Evolutionary conservation across 2,797 vertebrate species (phyloP), one percentile per base, ranked within the genome.

Genomic region (Apogon hyalosoma): DNA sequence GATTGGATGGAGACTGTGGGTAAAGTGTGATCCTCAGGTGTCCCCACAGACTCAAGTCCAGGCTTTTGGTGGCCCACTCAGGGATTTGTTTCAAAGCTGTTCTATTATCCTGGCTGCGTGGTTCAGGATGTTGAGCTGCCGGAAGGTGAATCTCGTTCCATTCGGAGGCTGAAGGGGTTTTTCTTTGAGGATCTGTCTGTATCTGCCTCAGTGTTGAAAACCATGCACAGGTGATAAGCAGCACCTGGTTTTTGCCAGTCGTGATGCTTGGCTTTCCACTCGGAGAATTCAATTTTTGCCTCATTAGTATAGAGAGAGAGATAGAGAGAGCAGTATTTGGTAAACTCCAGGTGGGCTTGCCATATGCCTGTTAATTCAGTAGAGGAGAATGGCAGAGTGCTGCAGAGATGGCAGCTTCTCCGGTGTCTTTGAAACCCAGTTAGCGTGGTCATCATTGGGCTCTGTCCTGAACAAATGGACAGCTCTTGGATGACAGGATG

Each of bases 21-120:
- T 54, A 74, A 83, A 80, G 63, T 13, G 8, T 41, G 59, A 80
- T 78, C 66, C 69, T 48, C 36, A 41, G 41, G 45, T 73, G 45
- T 83, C 69, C 61, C 58, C 58, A 13, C 47, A 59, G 74, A 69
- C 67, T 74, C 48, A 14, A 51, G 72, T 78, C 73, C 21, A 40
- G 68, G 74, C 82, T 77, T 79, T 73, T 57, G 69, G 42, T 24
- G 73, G 71, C 65, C 66, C 79, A 60, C 77, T 64, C 33, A 36
- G 64, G 75, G 85, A 86, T 86, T 84, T 84, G 73, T 51, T 65
- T 40, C 50, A 71, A 74, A 74, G 82, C 59, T 74, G 19, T 58
- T 55, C 15, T 69, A 53, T 88, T 77, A 82, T 71, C 80, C 76
- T 39, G 58, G 42, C 62, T 58, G 70, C 73, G 75, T 40, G 75